These are phyloP conservation scores for Coregonus suidteri DNA, from an alignment of 2,797 vertebrate genomes.

Conservation along the genomic window DNA sequence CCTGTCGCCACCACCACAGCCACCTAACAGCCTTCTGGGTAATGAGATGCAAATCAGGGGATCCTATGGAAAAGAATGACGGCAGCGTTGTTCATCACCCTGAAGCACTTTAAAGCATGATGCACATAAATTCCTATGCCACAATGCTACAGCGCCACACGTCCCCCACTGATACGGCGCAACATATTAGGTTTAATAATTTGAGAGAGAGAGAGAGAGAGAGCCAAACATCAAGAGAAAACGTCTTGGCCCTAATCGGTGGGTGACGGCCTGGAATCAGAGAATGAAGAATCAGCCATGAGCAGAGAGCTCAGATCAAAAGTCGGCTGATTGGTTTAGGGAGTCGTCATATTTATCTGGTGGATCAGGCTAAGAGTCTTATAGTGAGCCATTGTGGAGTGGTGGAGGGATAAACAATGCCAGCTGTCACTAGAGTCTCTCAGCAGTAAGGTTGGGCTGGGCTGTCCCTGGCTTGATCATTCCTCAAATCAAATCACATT, in stretches of 20 bases:
- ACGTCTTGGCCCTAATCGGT: slow-evolving; percentile 14
- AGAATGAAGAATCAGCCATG: not conserved
- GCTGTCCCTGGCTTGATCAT: not conserved
- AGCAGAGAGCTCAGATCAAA: slow-evolving; percentile 31
- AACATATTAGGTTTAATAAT: slow-evolving; percentile 42
- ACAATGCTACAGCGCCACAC: not conserved
- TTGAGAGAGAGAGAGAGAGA: slow-evolving; percentile 1
- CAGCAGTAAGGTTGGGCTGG: slow-evolving; percentile 16
- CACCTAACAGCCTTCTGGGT: slow-evolving; percentile 21
- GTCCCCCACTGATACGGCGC: slow-evolving; percentile 2
- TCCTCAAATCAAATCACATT: slow-evolving; percentile 13
- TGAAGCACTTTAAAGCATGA: slow-evolving; percentile 16
- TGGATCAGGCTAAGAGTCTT: slow-evolving; percentile 49
- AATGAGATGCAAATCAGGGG: slow-evolving; percentile 56
- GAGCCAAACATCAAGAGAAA: not conserved
- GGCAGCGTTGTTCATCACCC: slow-evolving; percentile 37
- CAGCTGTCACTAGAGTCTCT: slow-evolving; percentile 45
- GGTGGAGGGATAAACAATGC: slow-evolving; percentile 19
- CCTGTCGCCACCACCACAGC: not conserved
- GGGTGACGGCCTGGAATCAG: not conserved
- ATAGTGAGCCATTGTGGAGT: slow-evolving; percentile 7
- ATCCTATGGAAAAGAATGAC: slow-evolving; percentile 41
- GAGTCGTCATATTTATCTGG: slow-evolving; percentile 44
- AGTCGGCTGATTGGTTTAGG: slow-evolving; percentile 43
- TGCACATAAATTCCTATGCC: slow-evolving; percentile 30